A percentile compares a stretch with the other conserved stretches of the same genome.
These are phyloP conservation scores for Araneus ventricosus DNA, from an alignment of 1,140 invertebrate species.

Conservation along the genomic window DNA sequence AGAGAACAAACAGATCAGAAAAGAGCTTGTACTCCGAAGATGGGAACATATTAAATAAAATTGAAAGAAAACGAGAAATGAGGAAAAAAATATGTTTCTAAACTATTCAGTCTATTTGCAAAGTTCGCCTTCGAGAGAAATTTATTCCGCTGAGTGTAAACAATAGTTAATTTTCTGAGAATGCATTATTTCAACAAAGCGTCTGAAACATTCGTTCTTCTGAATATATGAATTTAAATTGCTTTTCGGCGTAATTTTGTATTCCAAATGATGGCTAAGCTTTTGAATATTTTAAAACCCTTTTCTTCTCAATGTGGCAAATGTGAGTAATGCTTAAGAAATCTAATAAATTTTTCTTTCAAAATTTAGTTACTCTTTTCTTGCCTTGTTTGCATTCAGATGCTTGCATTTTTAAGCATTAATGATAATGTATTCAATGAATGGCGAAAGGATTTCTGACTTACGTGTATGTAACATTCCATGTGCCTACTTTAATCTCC, in stretches of 20 bases:
- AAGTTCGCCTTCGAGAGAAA: background rate
- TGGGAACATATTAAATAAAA: background rate
- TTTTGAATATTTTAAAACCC: background rate
- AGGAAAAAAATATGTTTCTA: too few species aligned
- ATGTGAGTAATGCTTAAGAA: background rate
- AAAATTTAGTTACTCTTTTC: too few species aligned
- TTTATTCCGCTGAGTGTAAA: background rate
- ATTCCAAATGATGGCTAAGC: background rate
- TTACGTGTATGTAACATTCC: too few species aligned
- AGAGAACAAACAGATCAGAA: too few species aligned
- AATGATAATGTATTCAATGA: too few species aligned
- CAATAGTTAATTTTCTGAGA: background rate
- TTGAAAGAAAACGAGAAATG: background rate
- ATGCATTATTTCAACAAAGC: background rate
- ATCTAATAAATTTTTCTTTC: too few species aligned
- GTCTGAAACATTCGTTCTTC: background rate
- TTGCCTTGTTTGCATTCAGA: too few species aligned
- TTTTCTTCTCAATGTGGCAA: background rate
- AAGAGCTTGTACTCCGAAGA: too few species aligned
- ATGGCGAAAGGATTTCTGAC: too few species aligned
- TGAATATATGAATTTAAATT: slow-evolving; percentile 30
- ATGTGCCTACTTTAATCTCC: too few species aligned
- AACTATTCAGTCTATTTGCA: background rate
- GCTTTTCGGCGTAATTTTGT: background rate
- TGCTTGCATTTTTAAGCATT: too few species aligned